Evolutionary conservation across 2,797 vertebrate species (phyloP), one percentile per base, ranked within the genome.

Genomic region (Balearica regulorum): DNA sequence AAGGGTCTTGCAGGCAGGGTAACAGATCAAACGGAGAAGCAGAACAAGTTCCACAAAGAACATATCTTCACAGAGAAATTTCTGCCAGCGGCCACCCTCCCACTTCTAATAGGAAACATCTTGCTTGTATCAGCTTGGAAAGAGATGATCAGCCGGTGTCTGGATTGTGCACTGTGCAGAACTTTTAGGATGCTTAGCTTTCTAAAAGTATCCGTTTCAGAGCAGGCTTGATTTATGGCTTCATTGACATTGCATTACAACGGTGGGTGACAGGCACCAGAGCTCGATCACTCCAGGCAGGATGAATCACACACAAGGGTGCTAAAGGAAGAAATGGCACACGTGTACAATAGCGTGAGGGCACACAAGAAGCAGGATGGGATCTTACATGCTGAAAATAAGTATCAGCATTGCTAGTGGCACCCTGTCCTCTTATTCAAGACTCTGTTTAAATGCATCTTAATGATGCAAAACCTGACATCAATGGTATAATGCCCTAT

Each of bases 161-260:
- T 64, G 62, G 31, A 12, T 1, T 43, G 69, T 31, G 62, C 69
- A 10, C 58, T 16, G 20, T 4, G 35, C 71, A 71, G n/a, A 77
- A 64, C 66, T 72, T 75, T 13, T 4, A n/a, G 57, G 83, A 64
- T 17, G 21, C 37, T 87, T 5, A 24, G 60, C 77, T 90, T 89
- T 92, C 83, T 37, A 7, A 29, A 68, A 75, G 39, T 15, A 13
- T 5, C 57, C n/a, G 4, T 31, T 87, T 51, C 41, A 54, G 86
- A 87, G 71, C 49, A 84, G 24, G 16, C 48, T 61, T 89, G 93
- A 95, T 89, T 83, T 80, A 77, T 69, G 87, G 41, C 78, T 92
- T 68, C 90, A 62, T 0, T 83, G 72, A 7, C 51, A 44, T 4
- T 58, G 65, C 72, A 76, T 26, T 39, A 24, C 37, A 83, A 65